A percentile compares a stretch with the other conserved stretches of the same genome.
phyloP scores from a whole-genome alignment of 2,797 vertebrate genomes.

The Melanotaenia trifasciata region DNA sequence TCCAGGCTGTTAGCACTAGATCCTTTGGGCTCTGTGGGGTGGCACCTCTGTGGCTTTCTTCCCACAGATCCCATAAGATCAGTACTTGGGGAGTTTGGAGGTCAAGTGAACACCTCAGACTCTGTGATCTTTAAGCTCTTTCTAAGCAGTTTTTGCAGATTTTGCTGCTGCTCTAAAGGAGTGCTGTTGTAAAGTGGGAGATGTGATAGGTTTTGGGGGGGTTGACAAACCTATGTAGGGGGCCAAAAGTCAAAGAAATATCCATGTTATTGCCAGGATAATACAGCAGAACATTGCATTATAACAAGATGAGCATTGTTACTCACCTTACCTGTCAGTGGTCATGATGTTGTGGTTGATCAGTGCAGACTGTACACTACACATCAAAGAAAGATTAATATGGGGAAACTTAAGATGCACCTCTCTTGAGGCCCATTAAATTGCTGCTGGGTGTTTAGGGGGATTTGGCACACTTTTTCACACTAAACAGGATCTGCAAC shows the following conservation, averaged over 20 bases:
- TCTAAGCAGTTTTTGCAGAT: too few relatives aligned
- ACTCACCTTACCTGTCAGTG: neutral
- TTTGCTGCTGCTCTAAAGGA: neutral
- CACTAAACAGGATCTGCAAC: conserved; percentile 2
- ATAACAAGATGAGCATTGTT: neutral
- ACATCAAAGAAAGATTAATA: neutral
- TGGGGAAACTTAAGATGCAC: neutral
- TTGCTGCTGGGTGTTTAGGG: neutral
- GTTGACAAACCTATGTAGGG: too few relatives aligned
- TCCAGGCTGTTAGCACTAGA: too few relatives aligned
- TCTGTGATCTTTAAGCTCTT: too few relatives aligned
- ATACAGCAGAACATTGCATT: neutral
- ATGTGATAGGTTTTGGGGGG: neutral
- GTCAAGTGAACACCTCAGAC: too few relatives aligned
- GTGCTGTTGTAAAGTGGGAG: neutral
- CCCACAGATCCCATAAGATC: too few relatives aligned
- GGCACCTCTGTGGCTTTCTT: too few relatives aligned
- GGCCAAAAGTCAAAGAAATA: too few relatives aligned
- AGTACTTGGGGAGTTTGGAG: too few relatives aligned
- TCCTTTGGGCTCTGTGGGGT: too few relatives aligned
- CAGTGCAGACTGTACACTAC: neutral
- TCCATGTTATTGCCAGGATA: too few relatives aligned
- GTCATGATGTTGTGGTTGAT: neutral
- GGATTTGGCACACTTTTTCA: neutral
- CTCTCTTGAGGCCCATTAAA: neutral